phyloP scores from a whole-genome alignment of 2,797 vertebrate species.

The Decapterus maruadsi region DNA sequence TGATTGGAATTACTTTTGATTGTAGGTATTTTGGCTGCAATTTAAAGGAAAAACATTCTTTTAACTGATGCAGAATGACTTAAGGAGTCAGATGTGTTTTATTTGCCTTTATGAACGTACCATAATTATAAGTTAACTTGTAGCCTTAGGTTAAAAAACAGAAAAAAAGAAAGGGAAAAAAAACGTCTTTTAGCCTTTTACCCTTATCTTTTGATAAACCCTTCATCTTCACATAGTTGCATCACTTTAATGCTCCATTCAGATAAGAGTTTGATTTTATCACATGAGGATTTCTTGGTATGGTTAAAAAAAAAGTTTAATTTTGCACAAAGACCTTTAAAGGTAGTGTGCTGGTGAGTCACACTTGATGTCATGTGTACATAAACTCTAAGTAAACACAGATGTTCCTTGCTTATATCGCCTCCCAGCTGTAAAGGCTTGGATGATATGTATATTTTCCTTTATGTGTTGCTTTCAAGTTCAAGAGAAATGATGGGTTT shows the following conservation, averaged over 20 bases:
- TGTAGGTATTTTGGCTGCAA: conserved; percentile 36
- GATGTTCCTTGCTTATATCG: conserved; percentile 57
- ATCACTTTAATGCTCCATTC: not conserved
- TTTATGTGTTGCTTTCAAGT: conserved; percentile 15
- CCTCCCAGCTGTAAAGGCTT: conserved; percentile 26
- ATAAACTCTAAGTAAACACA: conserved; percentile 65
- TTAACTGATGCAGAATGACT: not conserved
- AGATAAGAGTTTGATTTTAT: conserved; percentile 16
- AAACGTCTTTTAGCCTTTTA: not conserved
- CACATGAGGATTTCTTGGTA: not conserved
- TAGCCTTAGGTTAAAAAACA: not conserved
- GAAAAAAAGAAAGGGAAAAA: not conserved
- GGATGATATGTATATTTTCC: conserved; percentile 30
- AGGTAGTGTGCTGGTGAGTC: conserved; percentile 28
- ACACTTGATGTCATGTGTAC: conserved; percentile 16
- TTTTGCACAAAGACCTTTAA: conserved; percentile 22
- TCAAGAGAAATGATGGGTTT: not conserved
- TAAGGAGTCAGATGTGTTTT: conserved; percentile 7
- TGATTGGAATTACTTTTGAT: conserved; percentile 34
- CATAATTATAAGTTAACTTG: not conserved
- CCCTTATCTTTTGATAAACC: not conserved
- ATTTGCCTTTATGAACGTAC: not conserved
- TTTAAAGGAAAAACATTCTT: conserved; percentile 5
- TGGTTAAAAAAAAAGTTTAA: not conserved
- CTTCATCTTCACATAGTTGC: not conserved